These are phyloP conservation scores for Beris chalybata DNA, from an alignment of 2,888 invertebrate species.

Conservation along the genomic window DNA sequence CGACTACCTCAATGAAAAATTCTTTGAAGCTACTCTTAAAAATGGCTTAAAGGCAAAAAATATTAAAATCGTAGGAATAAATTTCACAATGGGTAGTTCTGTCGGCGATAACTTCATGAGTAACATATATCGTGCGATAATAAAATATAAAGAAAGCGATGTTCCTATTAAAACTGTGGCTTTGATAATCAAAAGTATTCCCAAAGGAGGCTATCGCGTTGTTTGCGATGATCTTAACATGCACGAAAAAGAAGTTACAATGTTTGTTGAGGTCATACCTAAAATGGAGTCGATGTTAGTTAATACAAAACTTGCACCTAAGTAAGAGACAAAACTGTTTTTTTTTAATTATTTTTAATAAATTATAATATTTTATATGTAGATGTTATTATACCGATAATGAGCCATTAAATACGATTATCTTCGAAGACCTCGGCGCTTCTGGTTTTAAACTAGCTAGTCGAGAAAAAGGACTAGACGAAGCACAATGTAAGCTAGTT, in stretches of 20 bases:
- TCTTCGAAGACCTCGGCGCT: constrained; percentile 60
- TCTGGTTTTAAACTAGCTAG: constrained; percentile 58
- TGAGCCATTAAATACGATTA: constrained; percentile 44
- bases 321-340: constrained; percentile 42
- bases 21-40: constrained; percentile 51
- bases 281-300: constrained; percentile 54
- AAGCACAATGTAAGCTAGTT: constrained; percentile 57
- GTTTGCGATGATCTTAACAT: constrained; percentile 56
- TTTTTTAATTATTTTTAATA: not conserved
- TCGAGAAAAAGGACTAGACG: constrained; percentile 59
- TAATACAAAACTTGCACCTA: constrained; percentile 51
- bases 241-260: constrained; percentile 57
- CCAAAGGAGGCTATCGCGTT: constrained; percentile 53
- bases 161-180: constrained; percentile 47
- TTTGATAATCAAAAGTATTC: constrained; percentile 52
- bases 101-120: constrained; percentile 55
- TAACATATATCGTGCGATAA: constrained; percentile 49
- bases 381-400: constrained; percentile 13
- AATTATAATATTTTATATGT: not conserved
- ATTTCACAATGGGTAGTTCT: constrained; percentile 47
- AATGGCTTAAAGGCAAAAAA: constrained; percentile 50
- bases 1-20: constrained; percentile 41
- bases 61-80: constrained; percentile 49
- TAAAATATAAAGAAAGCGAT: constrained; percentile 37
- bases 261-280: constrained; percentile 56